Evolutionary conservation across 2,797 vertebrate species (phyloP).

Genomic region (Phoxinus dragarum): DNA sequence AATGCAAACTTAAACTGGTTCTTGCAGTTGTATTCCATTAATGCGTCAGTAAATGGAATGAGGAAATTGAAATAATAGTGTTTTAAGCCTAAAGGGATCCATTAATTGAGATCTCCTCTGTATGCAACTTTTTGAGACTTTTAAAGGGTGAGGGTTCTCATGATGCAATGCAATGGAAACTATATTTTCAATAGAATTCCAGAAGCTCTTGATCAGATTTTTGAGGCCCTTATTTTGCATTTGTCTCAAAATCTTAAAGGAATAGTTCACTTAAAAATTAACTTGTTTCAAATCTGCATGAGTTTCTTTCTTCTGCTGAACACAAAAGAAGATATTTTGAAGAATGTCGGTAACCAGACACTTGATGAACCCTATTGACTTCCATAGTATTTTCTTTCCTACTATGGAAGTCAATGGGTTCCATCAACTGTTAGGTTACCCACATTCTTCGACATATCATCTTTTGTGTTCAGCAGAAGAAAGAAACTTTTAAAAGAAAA

Average conservation of each 20-base stretch:
- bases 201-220: background rate
- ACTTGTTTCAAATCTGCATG: no score
- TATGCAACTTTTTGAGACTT: background rate
- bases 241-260: background rate
- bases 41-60: background rate
- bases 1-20: background rate
- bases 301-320: no score
- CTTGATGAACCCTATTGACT: no score
- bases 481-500: no score
- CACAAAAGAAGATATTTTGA: no score
- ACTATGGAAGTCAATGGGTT: no score
- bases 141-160: background rate
- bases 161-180: background rate
- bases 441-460: no score
- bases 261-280: no score
- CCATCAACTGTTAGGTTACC: no score
- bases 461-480: no score
- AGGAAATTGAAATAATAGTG: background rate
- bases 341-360: no score
- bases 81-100: slow-evolving; percentile 10
- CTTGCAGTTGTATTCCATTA: background rate
- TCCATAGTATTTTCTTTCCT: no score
- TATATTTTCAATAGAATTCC: background rate
- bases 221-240: background rate
- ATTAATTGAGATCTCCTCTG: slow-evolving; percentile 7